Evolutionary conservation across 2,888 invertebrate species (phyloP).

Genomic region (Tiliacea aurago): DNA sequence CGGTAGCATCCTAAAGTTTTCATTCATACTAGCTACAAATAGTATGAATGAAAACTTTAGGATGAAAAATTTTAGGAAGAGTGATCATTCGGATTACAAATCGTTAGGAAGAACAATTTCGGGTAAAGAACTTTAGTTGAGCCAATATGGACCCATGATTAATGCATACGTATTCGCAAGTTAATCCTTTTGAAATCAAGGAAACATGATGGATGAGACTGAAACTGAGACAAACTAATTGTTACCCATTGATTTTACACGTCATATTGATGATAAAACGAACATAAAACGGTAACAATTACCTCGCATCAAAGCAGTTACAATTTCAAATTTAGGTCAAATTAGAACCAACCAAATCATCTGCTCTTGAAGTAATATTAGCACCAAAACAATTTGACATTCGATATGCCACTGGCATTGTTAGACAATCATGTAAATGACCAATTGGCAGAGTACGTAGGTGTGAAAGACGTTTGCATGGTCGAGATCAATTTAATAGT

Average conservation of each 20-base stretch:
- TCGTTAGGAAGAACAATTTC: too few relatives aligned
- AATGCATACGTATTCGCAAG: too few relatives aligned
- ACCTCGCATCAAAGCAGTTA: background rate
- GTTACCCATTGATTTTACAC: background rate
- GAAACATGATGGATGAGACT: too few relatives aligned
- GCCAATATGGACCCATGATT: too few relatives aligned
- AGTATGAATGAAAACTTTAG: too few relatives aligned
- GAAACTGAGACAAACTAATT: background rate
- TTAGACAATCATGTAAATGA: constrained; percentile 10
- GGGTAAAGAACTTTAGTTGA: too few relatives aligned
- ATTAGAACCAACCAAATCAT: background rate
- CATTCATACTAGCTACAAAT: too few relatives aligned
- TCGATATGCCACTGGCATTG: constrained; percentile 3
- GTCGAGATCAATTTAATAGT: constrained; percentile 23
- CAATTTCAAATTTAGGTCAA: background rate
- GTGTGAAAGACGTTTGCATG: constrained; percentile 48
- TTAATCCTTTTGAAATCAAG: too few relatives aligned
- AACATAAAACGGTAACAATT: background rate
- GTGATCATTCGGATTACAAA: too few relatives aligned
- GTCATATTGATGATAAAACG: background rate
- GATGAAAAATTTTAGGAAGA: too few relatives aligned
- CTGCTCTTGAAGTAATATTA: constrained; percentile 25
- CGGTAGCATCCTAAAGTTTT: too few relatives aligned
- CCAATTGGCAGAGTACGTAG: constrained; percentile 10
- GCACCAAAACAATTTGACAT: constrained; percentile 9